Base-by-base conservation (phyloP, 2,113 vertebrate species). In the Hyperopisus bebe region DNA sequence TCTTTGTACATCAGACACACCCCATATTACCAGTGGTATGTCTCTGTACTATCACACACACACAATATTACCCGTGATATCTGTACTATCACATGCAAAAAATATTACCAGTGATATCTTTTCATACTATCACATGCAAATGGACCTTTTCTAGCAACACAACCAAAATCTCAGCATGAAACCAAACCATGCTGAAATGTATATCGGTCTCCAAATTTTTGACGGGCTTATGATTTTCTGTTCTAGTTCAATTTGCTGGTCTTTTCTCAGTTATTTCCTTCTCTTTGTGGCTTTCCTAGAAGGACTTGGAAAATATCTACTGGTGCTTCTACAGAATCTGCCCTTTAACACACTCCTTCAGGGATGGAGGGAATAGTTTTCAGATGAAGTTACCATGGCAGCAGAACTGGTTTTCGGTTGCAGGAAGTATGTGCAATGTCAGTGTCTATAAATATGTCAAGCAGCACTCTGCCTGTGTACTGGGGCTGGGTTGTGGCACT, bases 341-440 rank as follows among this genome's bases (percentile, higher is more conserved):
- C 31, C 66, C 88, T 80, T 89, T 50, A 89, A 89, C 46, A 15
- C n/a, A 47, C 62, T 80, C 46, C 88, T 89, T 80, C 15, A 24
- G 66, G 88, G 44, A 48, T 51, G 13, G 13, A 89, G 66, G 62
- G 70, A 89, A 89, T 47, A 89, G 46, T 48, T 5, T 35, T 74
- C 46, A 42, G 46, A 80, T 35, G 74, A 77, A 80, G 55, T 70
- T 70, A 42, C 88, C n/a, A 89, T 80, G 62, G 88, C 66, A 89
- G 88, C 88, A 50, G 66, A 80, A 80, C 8, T 50, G 27, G 66
- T 27, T 80, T 89, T 77, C 17, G 19, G 62, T 51, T 77, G 27
- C 35, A 80, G 62, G 88, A 89, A 89, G 42, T 74, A 89, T 89
- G 27, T 89, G 48, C 66, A 53, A 50, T 88, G 88, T 44, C 88